phyloP scores from a whole-genome alignment of 2,888 invertebrate species.

The Coleophora flavipennella region DNA sequence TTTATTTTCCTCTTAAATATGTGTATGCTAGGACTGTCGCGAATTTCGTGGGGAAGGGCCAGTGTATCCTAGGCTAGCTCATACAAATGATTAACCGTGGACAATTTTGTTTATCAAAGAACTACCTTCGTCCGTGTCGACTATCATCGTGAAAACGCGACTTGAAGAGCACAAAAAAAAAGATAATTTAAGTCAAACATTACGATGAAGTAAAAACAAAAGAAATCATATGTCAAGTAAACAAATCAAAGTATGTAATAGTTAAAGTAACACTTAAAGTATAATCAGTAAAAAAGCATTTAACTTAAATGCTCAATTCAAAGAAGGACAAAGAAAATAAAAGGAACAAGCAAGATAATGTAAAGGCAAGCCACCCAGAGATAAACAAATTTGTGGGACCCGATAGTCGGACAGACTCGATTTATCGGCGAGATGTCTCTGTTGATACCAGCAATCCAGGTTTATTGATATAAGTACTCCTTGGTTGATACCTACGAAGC shows the following conservation, averaged over 20 bases:
- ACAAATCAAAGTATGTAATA: too few species aligned
- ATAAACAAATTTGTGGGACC: constrained; percentile 55
- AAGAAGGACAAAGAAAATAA: constrained; percentile 27
- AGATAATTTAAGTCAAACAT: too few species aligned
- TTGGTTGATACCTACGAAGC: not conserved
- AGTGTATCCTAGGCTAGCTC: too few species aligned
- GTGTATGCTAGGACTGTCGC: too few species aligned
- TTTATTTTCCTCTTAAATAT: too few species aligned
- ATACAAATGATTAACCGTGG: too few species aligned
- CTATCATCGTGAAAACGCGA: too few species aligned
- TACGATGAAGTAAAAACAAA: not conserved
- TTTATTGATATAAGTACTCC: not conserved
- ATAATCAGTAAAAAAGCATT: not conserved
- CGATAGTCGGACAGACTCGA: constrained; percentile 52
- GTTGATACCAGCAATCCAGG: constrained; percentile 32
- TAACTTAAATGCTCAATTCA: constrained; percentile 1
- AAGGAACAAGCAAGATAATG: too few species aligned
- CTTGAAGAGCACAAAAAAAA: too few species aligned
- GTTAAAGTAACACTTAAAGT: not conserved
- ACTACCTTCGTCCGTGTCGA: too few species aligned
- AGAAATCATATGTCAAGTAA: not conserved
- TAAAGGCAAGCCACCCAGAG: constrained; percentile 57
- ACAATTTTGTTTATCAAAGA: too few species aligned
- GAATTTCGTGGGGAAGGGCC: too few species aligned
- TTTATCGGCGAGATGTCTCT: constrained; percentile 62